Base-by-base conservation (phyloP, 2,888 invertebrate genomes). In the Unio pictorum region DNA sequence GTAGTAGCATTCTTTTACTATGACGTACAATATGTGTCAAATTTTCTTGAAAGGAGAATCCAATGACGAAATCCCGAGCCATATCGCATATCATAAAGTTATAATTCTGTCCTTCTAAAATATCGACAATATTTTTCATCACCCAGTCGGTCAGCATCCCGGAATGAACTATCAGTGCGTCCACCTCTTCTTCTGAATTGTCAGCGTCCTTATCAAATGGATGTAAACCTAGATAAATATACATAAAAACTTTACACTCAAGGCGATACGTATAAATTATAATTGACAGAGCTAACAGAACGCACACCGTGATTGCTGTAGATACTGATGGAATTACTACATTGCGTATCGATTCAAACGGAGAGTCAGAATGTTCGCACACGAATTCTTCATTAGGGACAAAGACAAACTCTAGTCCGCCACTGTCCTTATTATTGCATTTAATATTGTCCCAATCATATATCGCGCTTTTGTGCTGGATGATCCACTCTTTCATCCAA, bases 401-500 rank as follows among this genome's bases (percentile, higher is more conserved):
- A 17, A 59, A 55, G 5, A 75, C 58, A 54, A 76, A 58, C 1
- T 66, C n/a, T n/a, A n/a, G n/a, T 58, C 5, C 66, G 61, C 1
- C 74, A 76, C 20, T 65, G 61, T 57, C 73, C 75, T 11, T 66
- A 56, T 67, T 65, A 23, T 67, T 67, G 60, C 82, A 82, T 7
- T 72, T 66, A 15, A 79, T 64, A 23, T 71, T 64, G 3, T 67
- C n/a, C 66, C 70, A 71, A 55, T 75, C 65, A 8, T 20, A 20
- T 1, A 82, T 70, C 0, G 64, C 58, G 17, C 65, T 45, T 30
- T 62, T 68, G 15, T 72, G 61, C 6, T 60, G 61, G 18, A 69
- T 18, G 3, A 82, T 58, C 82, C 82, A 82, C 8, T 61, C 23
- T 66, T 81, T 82, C 75, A 80, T 76, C 82, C 82, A 82, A 4